phyloP scores from a whole-genome alignment of 1,140 invertebrate species.

The Solenopsis fugax region DNA sequence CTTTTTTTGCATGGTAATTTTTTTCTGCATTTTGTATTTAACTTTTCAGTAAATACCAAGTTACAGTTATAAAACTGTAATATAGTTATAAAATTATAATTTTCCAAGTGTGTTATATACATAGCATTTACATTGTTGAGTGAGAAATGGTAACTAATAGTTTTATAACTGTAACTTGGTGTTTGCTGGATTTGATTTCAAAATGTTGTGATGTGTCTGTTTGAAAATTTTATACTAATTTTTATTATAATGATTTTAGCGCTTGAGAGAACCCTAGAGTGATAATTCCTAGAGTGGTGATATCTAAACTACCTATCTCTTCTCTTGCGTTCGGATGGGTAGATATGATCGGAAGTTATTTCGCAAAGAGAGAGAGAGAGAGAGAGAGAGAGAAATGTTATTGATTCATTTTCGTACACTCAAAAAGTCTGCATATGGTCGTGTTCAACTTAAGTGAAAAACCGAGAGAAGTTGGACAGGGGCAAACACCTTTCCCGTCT shows the following conservation, averaged over 20 bases:
- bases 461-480: neutral
- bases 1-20: neutral
- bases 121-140: neutral
- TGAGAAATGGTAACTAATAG: no score
- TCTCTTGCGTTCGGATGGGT: neutral
- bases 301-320: neutral
- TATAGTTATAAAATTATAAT: no score
- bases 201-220: neutral
- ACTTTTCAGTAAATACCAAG: no score
- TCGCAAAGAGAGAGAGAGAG: neutral
- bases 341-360: neutral
- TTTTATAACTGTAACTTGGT: no score
- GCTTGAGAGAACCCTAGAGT: neutral
- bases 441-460: neutral
- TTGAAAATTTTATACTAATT: neutral
- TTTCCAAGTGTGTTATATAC: no score
- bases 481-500: slow-evolving; percentile 7
- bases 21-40: neutral
- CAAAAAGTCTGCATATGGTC: neutral
- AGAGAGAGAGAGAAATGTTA: neutral
- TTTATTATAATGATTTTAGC: neutral
- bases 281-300: neutral
- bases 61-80: no score
- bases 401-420: neutral
- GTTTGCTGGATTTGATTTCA: neutral